Evolutionary conservation across 2,113 vertebrate genomes (phyloP).

Genomic region (Plectropomus leopardus): DNA sequence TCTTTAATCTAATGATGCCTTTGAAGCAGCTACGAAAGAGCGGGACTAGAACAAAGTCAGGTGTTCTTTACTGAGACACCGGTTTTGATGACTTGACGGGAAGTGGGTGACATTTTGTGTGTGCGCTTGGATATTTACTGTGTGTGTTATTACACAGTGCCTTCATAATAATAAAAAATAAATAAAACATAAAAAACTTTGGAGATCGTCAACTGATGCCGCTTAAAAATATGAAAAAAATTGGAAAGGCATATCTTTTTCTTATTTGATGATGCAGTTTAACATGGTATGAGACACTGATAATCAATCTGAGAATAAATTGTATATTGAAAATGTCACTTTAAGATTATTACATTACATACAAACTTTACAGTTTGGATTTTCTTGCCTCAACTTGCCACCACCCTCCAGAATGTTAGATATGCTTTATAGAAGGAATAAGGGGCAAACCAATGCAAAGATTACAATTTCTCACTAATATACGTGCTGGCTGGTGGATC

Average conservation of each 20-base stretch:
- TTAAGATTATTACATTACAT: too few relatives aligned
- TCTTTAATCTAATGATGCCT: constrained; percentile 69
- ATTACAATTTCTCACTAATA: too few relatives aligned
- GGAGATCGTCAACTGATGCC: not conserved
- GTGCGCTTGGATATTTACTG: constrained; percentile 14
- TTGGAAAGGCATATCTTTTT: not conserved
- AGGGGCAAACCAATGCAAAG: too few relatives aligned
- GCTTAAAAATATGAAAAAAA: not conserved
- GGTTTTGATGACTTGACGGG: constrained; percentile 34
- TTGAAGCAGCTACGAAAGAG: constrained; percentile 66
- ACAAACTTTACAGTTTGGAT: too few relatives aligned
- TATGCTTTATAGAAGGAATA: too few relatives aligned
- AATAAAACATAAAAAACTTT: not conserved
- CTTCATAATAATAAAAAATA: not conserved
- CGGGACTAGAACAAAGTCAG: constrained; percentile 63
- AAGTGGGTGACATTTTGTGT: constrained; percentile 23
- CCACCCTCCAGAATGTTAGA: too few relatives aligned
- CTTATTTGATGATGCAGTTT: not conserved
- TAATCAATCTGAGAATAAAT: too few relatives aligned
- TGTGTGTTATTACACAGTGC: constrained; percentile 15
- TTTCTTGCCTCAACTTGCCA: too few relatives aligned
- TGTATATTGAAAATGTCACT: too few relatives aligned
- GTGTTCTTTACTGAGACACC: constrained; percentile 41
- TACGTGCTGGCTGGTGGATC: too few relatives aligned
- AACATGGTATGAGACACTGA: too few relatives aligned